Conservation (phyloP, 2,113 vertebrate genomes). For the Sander lucioperca region DNA sequence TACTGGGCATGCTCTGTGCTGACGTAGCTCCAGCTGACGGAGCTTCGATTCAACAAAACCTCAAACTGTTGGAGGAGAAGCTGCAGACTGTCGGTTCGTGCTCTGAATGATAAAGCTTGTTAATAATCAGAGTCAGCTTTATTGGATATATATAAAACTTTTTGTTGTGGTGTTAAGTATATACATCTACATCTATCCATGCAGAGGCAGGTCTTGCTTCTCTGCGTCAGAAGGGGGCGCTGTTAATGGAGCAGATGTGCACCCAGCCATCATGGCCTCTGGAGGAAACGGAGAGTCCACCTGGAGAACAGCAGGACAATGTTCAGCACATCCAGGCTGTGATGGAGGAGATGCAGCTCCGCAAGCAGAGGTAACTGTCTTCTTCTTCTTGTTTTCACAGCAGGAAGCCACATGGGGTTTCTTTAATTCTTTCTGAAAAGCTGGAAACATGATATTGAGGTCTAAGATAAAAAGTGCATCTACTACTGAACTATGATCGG, state of each 20-base stretch:
- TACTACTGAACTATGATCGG: neutral
- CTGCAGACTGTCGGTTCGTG: constrained; percentile 95
- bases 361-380: constrained; percentile 91
- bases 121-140: too few relatives aligned
- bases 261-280: constrained; percentile 91
- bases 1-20: constrained; percentile 98
- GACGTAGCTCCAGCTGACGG: constrained; percentile 97
- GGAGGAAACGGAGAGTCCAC: constrained; percentile 89
- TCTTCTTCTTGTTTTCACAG: neutral
- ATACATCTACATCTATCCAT: neutral
- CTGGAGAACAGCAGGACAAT: constrained; percentile 94
- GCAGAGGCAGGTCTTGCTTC: constrained; percentile 85
- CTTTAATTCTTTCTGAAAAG: neutral
- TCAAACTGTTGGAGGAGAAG: constrained; percentile 98
- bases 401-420: neutral
- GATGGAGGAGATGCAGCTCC: constrained; percentile 99
- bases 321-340: constrained; percentile 95
- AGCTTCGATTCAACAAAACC: constrained; percentile 96
- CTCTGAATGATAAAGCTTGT: neutral
- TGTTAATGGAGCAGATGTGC: constrained; percentile 95
- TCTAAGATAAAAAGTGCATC: neutral
- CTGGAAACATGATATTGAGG: neutral
- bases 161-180: neutral
- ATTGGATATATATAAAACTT: too few relatives aligned
- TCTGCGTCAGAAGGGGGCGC: constrained; percentile 94